Conservation (phyloP, 2,888 invertebrate genomes). For the Trichopria drosophilae region DNA sequence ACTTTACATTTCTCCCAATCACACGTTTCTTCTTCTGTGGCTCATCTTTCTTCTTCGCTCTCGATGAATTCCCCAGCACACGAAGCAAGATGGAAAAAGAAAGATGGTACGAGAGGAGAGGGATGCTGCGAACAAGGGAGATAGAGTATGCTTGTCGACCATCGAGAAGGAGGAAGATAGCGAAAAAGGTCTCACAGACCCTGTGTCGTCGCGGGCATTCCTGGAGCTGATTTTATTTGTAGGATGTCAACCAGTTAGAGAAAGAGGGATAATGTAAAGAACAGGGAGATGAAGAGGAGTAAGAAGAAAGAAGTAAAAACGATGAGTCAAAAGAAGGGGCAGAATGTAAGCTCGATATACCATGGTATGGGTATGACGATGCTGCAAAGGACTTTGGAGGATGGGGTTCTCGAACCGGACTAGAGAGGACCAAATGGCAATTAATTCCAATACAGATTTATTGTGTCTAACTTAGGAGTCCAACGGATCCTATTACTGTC, state of each 20-base stretch:
- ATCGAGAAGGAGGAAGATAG: constrained; percentile 53
- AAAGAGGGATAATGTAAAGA: constrained; percentile 17
- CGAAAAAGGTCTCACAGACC: constrained; percentile 51
- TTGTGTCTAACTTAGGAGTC: constrained; percentile 50
- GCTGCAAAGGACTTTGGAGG: constrained; percentile 14
- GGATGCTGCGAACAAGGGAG: constrained; percentile 15
- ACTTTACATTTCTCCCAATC: constrained; percentile 28
- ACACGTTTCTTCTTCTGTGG: constrained; percentile 36
- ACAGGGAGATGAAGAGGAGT: constrained; percentile 18
- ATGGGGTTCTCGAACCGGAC: constrained; percentile 44
- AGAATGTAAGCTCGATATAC: constrained; percentile 18
- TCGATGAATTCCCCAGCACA: constrained; percentile 22
- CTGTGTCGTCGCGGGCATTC: constrained; percentile 56
- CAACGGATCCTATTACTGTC: constrained; percentile 40
- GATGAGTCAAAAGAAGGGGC: constrained; percentile 9
- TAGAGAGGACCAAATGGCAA: constrained; percentile 54
- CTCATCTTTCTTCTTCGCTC: constrained; percentile 31
- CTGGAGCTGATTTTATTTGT: constrained; percentile 57
- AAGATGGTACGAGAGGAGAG: constrained; percentile 10
- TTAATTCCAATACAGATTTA: constrained; percentile 56
- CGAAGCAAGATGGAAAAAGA: constrained; percentile 20
- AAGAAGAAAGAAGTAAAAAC: constrained; percentile 22
- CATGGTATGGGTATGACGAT: constrained; percentile 21
- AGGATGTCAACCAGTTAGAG: constrained; percentile 54
- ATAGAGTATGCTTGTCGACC: constrained; percentile 53